Conservation (phyloP, 2,888 invertebrate species). For the Morinoia aosen region DNA sequence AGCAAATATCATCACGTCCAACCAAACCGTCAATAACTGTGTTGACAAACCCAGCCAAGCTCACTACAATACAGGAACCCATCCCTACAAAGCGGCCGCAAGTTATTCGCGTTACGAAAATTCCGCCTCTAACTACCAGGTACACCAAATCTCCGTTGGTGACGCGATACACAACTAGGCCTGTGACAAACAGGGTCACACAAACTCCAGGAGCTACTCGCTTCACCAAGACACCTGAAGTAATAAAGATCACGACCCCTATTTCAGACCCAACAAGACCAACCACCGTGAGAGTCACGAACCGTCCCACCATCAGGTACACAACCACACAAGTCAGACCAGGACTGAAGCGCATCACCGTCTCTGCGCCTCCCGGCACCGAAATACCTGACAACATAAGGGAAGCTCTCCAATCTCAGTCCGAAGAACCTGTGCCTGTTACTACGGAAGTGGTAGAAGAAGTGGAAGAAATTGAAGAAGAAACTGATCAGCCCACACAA, state of each 20-base stretch:
- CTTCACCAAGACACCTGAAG: conserved; percentile 22
- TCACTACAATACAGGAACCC: not conserved
- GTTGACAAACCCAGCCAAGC: not conserved
- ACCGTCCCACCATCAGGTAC: conserved; percentile 24
- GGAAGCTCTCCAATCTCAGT: not conserved
- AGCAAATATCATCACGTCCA: not conserved
- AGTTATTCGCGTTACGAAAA: conserved; percentile 13
- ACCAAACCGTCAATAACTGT: not conserved
- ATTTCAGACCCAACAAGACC: not conserved
- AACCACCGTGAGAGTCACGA: not conserved
- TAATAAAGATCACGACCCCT: conserved; percentile 4
- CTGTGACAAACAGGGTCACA: not conserved
- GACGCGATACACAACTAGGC: not conserved
- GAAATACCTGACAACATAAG: conserved; percentile 6
- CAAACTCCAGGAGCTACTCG: not conserved
- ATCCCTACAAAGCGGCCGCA: conserved; percentile 13
- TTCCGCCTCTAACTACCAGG: conserved; percentile 22
- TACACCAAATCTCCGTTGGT: conserved; percentile 7
- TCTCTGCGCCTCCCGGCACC: conserved; percentile 1
- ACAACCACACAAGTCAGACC: conserved; percentile 23
- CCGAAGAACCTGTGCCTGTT: not conserved
- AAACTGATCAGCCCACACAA: conserved; percentile 1
- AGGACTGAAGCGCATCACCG: conserved; percentile 16
- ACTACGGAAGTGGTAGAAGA: not conserved
- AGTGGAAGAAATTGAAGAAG: conserved; percentile 1